A percentile compares a stretch with the other conserved stretches of the same genome.
Conservation (phyloP, 2,888 invertebrate genomes). For the Tenthredo livida region DNA sequence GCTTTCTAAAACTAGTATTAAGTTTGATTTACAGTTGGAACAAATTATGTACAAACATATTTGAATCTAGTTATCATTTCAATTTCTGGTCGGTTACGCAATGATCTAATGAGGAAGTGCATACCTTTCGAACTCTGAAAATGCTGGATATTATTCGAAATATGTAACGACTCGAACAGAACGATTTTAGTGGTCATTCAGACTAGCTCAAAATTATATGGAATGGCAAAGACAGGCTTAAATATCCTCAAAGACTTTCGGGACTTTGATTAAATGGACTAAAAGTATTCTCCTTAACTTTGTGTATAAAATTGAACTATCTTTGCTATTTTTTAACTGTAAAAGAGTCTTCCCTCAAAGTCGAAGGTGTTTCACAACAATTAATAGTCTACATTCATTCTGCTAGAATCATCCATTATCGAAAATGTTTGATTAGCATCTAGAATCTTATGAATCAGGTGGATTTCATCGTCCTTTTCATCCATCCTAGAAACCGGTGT, state of each 20-base stretch:
- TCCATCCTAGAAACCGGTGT: slow-evolving; percentile 80
- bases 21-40: neutral
- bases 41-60: neutral
- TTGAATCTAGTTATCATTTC: neutral
- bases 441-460: slow-evolving; percentile 62
- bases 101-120: neutral
- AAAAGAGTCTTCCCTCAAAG: neutral
- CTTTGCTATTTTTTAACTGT: neutral
- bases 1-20: neutral
- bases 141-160: neutral
- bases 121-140: neutral
- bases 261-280: neutral
- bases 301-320: neutral
- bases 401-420: slow-evolving; percentile 14
- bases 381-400: slow-evolving; percentile 50
- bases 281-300: neutral
- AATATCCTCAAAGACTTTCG: neutral
- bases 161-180: neutral
- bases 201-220: neutral
- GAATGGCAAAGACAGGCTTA: neutral
- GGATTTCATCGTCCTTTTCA: slow-evolving; percentile 71
- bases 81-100: neutral
- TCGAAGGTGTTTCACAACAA: neutral
- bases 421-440: slow-evolving; percentile 58
- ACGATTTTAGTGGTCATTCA: neutral